Evolutionary conservation across 2,113 vertebrate genomes (phyloP).

Genomic region (Oriolus oriolus): DNA sequence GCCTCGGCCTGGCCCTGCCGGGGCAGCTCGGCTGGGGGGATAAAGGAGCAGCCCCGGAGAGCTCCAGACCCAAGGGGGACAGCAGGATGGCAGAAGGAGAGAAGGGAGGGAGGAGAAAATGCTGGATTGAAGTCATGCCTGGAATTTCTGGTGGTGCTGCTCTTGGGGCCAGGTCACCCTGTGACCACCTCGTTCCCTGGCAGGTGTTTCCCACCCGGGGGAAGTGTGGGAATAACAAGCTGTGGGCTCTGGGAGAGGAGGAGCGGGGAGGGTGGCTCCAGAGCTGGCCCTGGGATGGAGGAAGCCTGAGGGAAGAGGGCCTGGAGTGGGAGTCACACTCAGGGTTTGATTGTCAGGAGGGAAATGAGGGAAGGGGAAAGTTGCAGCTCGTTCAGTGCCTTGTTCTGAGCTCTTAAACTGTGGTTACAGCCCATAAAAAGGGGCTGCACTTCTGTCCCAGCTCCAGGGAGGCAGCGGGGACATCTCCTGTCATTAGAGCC

Average conservation of each 20-base stretch:
- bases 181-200: neutral
- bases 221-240: neutral
- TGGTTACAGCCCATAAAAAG: neutral
- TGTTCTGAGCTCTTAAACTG: neutral
- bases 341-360: neutral
- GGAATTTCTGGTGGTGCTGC: neutral
- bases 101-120: neutral
- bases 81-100: neutral
- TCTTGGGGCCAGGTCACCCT: neutral
- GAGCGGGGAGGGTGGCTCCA: neutral
- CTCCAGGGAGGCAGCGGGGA: neutral
- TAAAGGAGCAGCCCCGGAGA: neutral
- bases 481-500: neutral
- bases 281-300: neutral
- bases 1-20: neutral
- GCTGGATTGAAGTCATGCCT: neutral
- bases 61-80: neutral
- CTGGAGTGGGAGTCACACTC: neutral
- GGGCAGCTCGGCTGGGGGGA: neutral
- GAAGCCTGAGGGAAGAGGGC: neutral
- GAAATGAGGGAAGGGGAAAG: neutral
- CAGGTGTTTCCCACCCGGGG: neutral
- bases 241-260: accelerated
- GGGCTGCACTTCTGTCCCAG: neutral
- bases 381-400: neutral